Percentiles rank a stretch among this genome's conserved stretches.
Evolutionary conservation across 2,888 invertebrate genomes (phyloP).

Genomic region (Abrostola tripartita): DNA sequence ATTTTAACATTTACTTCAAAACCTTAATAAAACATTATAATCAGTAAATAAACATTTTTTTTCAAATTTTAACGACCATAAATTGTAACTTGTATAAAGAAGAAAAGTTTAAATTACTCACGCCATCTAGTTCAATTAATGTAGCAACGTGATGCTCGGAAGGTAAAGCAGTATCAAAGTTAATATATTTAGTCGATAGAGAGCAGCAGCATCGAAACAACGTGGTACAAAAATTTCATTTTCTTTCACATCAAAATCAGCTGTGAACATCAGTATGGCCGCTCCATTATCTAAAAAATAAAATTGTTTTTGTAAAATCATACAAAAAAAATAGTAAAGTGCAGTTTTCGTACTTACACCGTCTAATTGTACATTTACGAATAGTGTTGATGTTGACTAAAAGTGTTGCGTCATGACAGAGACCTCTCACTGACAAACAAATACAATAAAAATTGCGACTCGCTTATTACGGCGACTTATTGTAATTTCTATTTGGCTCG

Average conservation of each 20-base stretch:
- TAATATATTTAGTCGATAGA: conserved; percentile 59
- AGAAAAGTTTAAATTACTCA: neutral
- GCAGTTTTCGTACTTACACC: conserved; percentile 81
- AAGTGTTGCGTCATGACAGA: conserved; percentile 89
- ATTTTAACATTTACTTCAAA: too few relatives aligned
- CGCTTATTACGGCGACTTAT: conserved; percentile 63
- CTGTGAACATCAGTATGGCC: conserved; percentile 88
- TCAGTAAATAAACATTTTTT: neutral
- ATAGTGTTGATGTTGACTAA: conserved; percentile 84
- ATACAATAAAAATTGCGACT: conserved; percentile 85
- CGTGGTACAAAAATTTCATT: conserved; percentile 81
- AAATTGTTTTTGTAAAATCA: conserved; percentile 80
- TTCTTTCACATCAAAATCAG: conserved; percentile 88
- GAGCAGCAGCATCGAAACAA: conserved; percentile 79
- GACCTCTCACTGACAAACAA: conserved; percentile 88
- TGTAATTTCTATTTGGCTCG: conserved; percentile 73
- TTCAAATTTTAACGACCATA: neutral
- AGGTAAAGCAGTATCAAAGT: conserved; percentile 67
- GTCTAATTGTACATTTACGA: conserved; percentile 71
- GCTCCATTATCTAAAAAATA: conserved; percentile 82
- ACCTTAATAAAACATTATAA: neutral
- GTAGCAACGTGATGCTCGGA: conserved; percentile 33
- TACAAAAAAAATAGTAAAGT: conserved; percentile 81
- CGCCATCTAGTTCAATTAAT: conserved; percentile 30
- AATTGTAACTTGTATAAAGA: neutral